Evolutionary conservation across 53 echinoderm and acorn worm genomes (phyloP).

Genomic region (Arbacia lixula): DNA sequence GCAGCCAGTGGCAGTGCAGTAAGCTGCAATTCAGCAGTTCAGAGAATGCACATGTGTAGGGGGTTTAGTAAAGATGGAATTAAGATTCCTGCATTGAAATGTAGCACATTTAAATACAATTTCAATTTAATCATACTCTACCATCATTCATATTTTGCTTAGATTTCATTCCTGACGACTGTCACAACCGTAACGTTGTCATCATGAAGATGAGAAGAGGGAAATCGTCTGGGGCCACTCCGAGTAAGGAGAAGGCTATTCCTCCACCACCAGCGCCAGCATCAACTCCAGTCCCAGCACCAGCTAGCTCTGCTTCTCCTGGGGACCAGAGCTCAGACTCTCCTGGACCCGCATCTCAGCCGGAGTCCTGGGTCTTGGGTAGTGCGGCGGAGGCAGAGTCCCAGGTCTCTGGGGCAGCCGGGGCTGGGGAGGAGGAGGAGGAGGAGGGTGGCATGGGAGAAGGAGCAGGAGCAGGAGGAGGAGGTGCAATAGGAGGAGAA

Average conservation of each 20-base stretch:
- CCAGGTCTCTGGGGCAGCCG: not conserved
- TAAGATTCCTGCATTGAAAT: too few species aligned
- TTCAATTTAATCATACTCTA: too few species aligned
- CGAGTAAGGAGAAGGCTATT: too few species aligned
- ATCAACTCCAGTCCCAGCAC: too few species aligned
- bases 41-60: too few species aligned
- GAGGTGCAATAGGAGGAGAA: not conserved
- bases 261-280: not conserved
- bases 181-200: not conserved
- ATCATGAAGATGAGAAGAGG: slow-evolving; percentile 48
- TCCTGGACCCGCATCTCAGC: slow-evolving; percentile 13
- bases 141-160: too few species aligned
- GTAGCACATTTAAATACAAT: too few species aligned
- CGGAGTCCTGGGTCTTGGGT: not conserved
- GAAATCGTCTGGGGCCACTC: slow-evolving; percentile 18
- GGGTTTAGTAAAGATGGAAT: too few species aligned
- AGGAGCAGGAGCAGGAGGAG: not conserved
- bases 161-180: too few species aligned
- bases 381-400: not conserved
- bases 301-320: slow-evolving; percentile 21
- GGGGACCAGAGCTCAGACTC: slow-evolving; percentile 25
- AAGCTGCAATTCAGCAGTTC: too few species aligned
- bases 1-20: too few species aligned
- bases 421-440: slow-evolving; percentile 13
- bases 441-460: not conserved